A percentile compares a stretch with the other conserved stretches of the same genome.
Conservation (phyloP, 1,140 invertebrate species). For the Drosophila kikkawai region DNA sequence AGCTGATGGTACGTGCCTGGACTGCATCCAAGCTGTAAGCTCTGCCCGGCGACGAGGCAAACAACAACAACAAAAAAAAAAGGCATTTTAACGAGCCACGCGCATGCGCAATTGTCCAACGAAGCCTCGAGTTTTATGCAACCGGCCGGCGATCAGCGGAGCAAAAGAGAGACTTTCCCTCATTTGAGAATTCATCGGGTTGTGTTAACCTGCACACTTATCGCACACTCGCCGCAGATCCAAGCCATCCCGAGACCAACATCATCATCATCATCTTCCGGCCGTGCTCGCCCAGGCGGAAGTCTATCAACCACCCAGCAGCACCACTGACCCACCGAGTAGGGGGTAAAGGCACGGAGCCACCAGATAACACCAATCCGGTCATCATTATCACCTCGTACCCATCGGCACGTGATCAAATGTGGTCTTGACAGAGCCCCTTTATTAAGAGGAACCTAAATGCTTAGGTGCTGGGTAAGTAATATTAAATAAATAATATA, state of each 20-base stretch:
- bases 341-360: slow-evolving; percentile 14
- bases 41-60: background rate
- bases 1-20: slow-evolving; percentile 57
- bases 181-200: slow-evolving; percentile 76
- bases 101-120: slow-evolving; percentile 81
- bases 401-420: slow-evolving; percentile 21
- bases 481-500: no score
- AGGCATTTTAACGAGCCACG: slow-evolving; percentile 76
- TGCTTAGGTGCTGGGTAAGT: background rate
- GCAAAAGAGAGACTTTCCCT: slow-evolving; percentile 69
- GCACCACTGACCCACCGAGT: slow-evolving; percentile 8
- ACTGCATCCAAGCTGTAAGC: slow-evolving; percentile 49
- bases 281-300: slow-evolving; percentile 36
- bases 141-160: slow-evolving; percentile 23
- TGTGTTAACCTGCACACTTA: slow-evolving; percentile 54
- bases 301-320: slow-evolving; percentile 18
- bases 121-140: slow-evolving; percentile 63
- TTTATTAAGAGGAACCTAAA: background rate
- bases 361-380: slow-evolving; percentile 15
- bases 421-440: background rate
- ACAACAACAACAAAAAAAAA: slow-evolving; percentile 15
- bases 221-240: slow-evolving; percentile 25
- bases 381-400: slow-evolving; percentile 29
- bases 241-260: background rate
- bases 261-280: background rate